Conservation (phyloP, 2,797 vertebrate species). For the Melopsittacus undulatus region DNA sequence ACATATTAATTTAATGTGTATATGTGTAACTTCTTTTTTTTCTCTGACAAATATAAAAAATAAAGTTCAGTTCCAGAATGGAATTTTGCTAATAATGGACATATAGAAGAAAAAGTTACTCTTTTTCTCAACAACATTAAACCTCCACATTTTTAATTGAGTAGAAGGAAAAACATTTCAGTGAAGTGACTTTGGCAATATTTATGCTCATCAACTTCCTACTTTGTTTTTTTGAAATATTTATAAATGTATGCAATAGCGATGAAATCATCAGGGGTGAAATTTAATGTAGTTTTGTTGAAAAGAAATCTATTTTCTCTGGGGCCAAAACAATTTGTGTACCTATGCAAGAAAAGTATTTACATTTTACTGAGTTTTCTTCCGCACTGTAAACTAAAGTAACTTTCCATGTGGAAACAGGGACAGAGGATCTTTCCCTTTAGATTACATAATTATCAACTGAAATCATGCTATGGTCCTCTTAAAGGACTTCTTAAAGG, state of each 20-base stretch:
- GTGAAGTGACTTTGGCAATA: constrained; percentile 43
- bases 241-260: neutral
- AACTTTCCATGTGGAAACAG: neutral
- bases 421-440: neutral
- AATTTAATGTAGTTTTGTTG: neutral
- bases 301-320: neutral
- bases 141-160: constrained; percentile 62
- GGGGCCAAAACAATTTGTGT: neutral
- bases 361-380: neutral
- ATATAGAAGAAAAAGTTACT: constrained; percentile 14
- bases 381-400: neutral
- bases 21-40: constrained; percentile 12
- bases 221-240: constrained; percentile 5
- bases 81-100: constrained; percentile 54
- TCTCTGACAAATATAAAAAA: constrained; percentile 12
- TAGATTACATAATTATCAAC: neutral
- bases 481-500: neutral
- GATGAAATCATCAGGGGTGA: neutral
- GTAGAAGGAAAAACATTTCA: constrained; percentile 29
- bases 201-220: constrained; percentile 20
- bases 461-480: neutral
- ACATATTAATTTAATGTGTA: neutral
- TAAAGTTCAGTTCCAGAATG: constrained; percentile 19
- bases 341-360: neutral
- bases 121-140: constrained; percentile 44